Evolutionary conservation across 2,113 vertebrate species (phyloP).

Genomic region (human): GRCh38 chrX:29732001-29732500

Average conservation of each 20-base stretch:
- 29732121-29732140: neutral
- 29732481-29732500: neutral
- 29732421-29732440: neutral
- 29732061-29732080: neutral
- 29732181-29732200: neutral
- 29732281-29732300: no score
- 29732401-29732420: neutral
- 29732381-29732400: neutral
- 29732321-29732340: neutral
- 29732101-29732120: neutral
- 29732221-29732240: neutral
- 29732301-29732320: neutral
- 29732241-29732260: neutral
- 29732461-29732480: neutral
- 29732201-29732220: neutral
- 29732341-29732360: neutral
- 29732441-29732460: neutral
- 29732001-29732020: neutral
- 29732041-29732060: constrained; percentile 12
- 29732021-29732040: neutral
- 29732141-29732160: neutral
- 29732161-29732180: neutral
- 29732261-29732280: neutral
- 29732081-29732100: neutral
- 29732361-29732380: neutral